Evolutionary conservation across 1,140 invertebrate genomes (phyloP), one percentile per base, ranked within the genome.

Genomic region (Littorina saxatilis): DNA sequence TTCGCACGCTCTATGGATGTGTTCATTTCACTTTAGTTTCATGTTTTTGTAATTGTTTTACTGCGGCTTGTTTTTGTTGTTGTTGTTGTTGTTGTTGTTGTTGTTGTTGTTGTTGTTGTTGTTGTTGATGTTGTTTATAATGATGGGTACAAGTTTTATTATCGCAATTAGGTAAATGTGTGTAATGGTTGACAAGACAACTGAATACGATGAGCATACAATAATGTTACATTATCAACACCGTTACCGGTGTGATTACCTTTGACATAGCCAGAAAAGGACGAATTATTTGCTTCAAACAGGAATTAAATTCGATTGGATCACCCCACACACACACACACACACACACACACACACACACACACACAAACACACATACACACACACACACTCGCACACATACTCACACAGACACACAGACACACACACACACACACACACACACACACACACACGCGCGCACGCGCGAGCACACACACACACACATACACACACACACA

Each of bases 341-440:
- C 43, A 47, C 43, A 47, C 43, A 47, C 43, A 47, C 43, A 47
- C 43, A 47, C 43, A 47, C 43, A 47, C 43, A 47, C 43, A 47
- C 43, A 47, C 43, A 47, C 43, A 47, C 43, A 47, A 5, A 47
- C 43, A 47, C 43, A 47, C 43, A 47, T 23, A 27, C 58, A 63
- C 58, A 63, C 58, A 27, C 58, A 63, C 23, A 23, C 23, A 32
- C n/a, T n/a, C 43, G 17, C 43, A 47, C 43, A 47, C 43, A 47
- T 17, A 47, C 43, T 9, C 43, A 47, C 43, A 47, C 43, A 47
- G 7, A 47, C 29, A 27, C 58, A 63, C 58, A 63, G 7, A 27
- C 58, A 63, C 23, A 23, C 23, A 32, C 43, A 76, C 39, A 13
- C 23, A 76, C 40, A 27, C 74, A 43, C 74, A n/a, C 74, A 76